Evolutionary conservation across 2,888 invertebrate species (phyloP).

Genomic region (Clivina fossor): DNA sequence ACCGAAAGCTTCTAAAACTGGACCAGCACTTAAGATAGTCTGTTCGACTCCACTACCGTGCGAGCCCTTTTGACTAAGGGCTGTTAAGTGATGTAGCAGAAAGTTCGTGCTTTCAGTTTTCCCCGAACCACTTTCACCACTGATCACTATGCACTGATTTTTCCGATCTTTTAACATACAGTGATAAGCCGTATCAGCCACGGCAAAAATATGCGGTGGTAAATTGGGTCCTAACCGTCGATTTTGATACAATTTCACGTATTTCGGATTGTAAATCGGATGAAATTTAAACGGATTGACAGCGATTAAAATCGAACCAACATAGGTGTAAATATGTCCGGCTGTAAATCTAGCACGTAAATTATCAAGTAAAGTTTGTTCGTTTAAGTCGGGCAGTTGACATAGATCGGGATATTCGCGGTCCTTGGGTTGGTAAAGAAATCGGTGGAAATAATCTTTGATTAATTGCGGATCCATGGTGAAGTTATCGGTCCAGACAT

Average conservation of each 20-base stretch:
- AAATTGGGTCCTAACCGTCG: conserved; percentile 86
- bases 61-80: conserved; percentile 90
- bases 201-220: conserved; percentile 96
- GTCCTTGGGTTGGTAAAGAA: conserved; percentile 89
- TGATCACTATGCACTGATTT: conserved; percentile 94
- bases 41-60: conserved; percentile 96
- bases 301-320: conserved; percentile 93
- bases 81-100: conserved; percentile 90
- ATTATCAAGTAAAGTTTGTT: conserved; percentile 89
- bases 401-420: conserved; percentile 95
- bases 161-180: conserved; percentile 89
- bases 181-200: conserved; percentile 92
- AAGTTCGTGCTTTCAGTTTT: conserved; percentile 97
- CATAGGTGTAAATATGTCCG: conserved; percentile 95
- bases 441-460: conserved; percentile 87
- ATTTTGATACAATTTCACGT: conserved; percentile 94
- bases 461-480: conserved; percentile 89
- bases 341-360: conserved; percentile 83
- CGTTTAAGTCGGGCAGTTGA: conserved; percentile 92
- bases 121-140: conserved; percentile 93
- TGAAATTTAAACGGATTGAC: conserved; percentile 94
- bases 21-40: conserved; percentile 93
- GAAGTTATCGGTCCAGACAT: conserved; percentile 84
- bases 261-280: conserved; percentile 97
- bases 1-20: conserved; percentile 96